Percentiles rank a stretch among this genome's conserved stretches.
Evolutionary conservation across 2,113 vertebrate genomes (phyloP).

Genomic region (Rhineura floridana): DNA sequence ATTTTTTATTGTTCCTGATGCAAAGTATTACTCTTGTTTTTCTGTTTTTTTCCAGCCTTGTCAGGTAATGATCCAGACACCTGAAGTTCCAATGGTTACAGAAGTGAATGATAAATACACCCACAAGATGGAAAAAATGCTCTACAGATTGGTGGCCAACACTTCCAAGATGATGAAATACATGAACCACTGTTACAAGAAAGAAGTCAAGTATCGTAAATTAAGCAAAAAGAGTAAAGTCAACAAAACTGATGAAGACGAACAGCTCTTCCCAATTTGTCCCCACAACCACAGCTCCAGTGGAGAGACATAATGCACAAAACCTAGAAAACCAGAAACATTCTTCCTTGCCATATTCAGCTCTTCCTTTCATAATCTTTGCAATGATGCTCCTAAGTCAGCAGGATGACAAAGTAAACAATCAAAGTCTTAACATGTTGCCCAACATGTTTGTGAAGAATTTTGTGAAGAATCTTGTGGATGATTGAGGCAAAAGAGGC

Average conservation of each 20-base stretch:
- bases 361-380: conserved; percentile 25
- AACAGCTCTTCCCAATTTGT: not conserved
- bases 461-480: not conserved
- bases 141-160: conserved; percentile 47
- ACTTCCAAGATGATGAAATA: conserved; percentile 56
- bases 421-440: not conserved
- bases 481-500: not conserved
- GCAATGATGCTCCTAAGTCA: conserved; percentile 12
- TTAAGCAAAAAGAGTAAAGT: conserved; percentile 32
- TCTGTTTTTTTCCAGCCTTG: not conserved
- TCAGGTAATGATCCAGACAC: conserved; percentile 34
- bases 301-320: not conserved
- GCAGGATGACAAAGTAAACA: not conserved
- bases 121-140: conserved; percentile 49
- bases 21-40: not conserved
- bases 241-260: not conserved
- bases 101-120: not conserved
- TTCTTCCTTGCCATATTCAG: not conserved
- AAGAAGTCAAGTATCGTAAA: conserved; percentile 40
- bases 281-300: not conserved
- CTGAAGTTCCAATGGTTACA: not conserved
- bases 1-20: not conserved
- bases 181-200: conserved; percentile 34
- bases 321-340: not conserved
- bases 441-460: not conserved